These are phyloP conservation scores for Hydrolagus colliei DNA, from an alignment of 2,797 vertebrate genomes.

Conservation along the genomic window DNA sequence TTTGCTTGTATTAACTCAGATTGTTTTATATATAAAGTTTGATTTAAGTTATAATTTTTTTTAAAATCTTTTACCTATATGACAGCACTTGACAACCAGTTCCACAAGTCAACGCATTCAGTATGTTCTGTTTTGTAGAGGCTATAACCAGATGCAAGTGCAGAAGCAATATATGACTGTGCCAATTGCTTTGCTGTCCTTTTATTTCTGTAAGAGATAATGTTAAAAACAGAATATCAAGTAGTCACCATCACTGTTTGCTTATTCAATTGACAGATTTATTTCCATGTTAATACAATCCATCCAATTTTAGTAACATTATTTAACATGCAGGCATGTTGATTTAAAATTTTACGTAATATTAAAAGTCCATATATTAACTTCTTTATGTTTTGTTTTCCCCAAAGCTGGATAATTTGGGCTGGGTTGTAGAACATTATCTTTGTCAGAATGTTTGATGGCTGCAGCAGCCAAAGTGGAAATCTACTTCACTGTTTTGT, in stretches of 20 bases:
- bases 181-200: conserved; percentile 60
- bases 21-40: background rate
- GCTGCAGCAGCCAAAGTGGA: background rate
- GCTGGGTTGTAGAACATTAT: conserved; percentile 38
- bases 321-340: conserved; percentile 70
- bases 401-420: conserved; percentile 48
- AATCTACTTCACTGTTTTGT: background rate
- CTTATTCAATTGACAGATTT: conserved; percentile 35
- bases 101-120: background rate
- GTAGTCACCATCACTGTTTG: background rate
- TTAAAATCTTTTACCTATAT: background rate
- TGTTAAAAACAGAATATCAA: conserved; percentile 36
- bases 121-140: background rate
- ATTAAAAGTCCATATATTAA: conserved; percentile 42
- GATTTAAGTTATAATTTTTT: background rate
- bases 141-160: background rate
- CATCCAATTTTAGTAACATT: conserved; percentile 39
- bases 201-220: conserved; percentile 52
- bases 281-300: conserved; percentile 45
- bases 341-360: conserved; percentile 44
- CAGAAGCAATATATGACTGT: conserved; percentile 54
- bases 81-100: conserved; percentile 2
- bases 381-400: conserved; percentile 36
- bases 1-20: conserved; percentile 5
- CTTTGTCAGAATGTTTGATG: conserved; percentile 2